phyloP scores from a whole-genome alignment of 1,140 invertebrate genomes.

The Pseudomyrmex concolor region DNA sequence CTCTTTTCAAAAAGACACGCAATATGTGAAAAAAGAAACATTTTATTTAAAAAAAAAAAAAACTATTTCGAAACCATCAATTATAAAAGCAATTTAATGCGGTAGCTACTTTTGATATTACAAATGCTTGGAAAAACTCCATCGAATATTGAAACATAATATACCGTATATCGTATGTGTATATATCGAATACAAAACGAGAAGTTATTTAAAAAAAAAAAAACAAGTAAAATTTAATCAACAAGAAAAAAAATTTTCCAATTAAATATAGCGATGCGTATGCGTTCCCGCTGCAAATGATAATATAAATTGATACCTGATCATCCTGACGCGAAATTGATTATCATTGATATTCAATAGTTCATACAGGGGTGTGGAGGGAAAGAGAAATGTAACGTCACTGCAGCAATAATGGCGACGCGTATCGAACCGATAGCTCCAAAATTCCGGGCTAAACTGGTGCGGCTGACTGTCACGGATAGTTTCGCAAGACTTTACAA shows the following conservation, averaged over 20 bases:
- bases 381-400: conserved; percentile 11
- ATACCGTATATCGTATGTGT: background rate
- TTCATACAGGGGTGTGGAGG: background rate
- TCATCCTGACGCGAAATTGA: background rate
- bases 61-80: too few relatives aligned
- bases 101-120: background rate
- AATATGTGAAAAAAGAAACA: too few relatives aligned
- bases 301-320: background rate
- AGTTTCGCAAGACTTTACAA: conserved; percentile 53
- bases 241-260: background rate
- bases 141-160: conserved; percentile 8
- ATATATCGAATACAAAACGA: too few relatives aligned
- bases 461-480: conserved; percentile 46
- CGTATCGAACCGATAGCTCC: conserved; percentile 6
- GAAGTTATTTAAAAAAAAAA: background rate
- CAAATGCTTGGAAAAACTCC: background rate
- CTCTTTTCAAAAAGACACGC: too few relatives aligned
- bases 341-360: background rate
- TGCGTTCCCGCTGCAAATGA: background rate
- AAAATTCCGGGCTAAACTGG: conserved; percentile 55
- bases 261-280: background rate
- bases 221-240: background rate
- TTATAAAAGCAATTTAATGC: too few relatives aligned
- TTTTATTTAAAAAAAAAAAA: too few relatives aligned
- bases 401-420: background rate